A percentile compares a stretch with the other conserved stretches of the same genome.
These are phyloP conservation scores for Polydrusus tereticollis DNA, from an alignment of 2,888 invertebrate species.

Conservation along the genomic window DNA sequence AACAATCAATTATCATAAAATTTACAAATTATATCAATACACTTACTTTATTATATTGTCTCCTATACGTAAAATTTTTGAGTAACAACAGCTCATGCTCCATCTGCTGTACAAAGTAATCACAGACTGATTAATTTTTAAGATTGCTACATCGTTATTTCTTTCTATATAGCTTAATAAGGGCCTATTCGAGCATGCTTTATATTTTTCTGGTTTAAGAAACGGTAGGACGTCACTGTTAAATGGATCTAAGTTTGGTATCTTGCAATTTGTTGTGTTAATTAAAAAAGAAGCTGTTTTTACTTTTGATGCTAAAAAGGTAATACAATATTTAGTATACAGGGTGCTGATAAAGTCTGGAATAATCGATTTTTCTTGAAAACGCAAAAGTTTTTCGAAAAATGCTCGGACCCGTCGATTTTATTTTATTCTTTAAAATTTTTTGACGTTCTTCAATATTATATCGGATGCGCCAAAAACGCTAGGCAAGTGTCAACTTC, in stretches of 20 bases:
- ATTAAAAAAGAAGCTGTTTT: slow-evolving; percentile 50
- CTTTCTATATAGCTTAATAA: slow-evolving; percentile 57
- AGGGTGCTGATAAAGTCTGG: too few relatives aligned
- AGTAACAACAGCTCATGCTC: slow-evolving; percentile 59
- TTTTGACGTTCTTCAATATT: too few relatives aligned
- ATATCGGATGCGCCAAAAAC: too few relatives aligned
- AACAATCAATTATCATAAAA: too few relatives aligned
- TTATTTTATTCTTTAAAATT: too few relatives aligned
- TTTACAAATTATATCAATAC: too few relatives aligned
- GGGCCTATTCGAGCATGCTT: slow-evolving; percentile 53
- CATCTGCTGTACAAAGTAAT: slow-evolving; percentile 55
- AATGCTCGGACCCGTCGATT: too few relatives aligned
- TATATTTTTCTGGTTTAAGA: slow-evolving; percentile 52
- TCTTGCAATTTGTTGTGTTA: slow-evolving; percentile 57
- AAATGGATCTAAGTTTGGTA: slow-evolving; percentile 57
- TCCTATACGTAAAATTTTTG: slow-evolving; percentile 57
- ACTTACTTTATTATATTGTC: slow-evolving; percentile 40
- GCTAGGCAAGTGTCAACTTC: too few relatives aligned
- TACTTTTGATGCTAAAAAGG: slow-evolving; percentile 4
- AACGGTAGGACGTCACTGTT: slow-evolving; percentile 56
- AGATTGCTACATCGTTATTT: slow-evolving; percentile 45
- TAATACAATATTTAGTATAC: background rate
- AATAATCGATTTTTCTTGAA: too few relatives aligned
- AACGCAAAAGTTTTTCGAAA: too few relatives aligned
- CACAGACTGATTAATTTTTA: slow-evolving; percentile 54